Base-by-base conservation (phyloP, 2,888 invertebrate genomes). In the Pachydiplax longipennis region DNA sequence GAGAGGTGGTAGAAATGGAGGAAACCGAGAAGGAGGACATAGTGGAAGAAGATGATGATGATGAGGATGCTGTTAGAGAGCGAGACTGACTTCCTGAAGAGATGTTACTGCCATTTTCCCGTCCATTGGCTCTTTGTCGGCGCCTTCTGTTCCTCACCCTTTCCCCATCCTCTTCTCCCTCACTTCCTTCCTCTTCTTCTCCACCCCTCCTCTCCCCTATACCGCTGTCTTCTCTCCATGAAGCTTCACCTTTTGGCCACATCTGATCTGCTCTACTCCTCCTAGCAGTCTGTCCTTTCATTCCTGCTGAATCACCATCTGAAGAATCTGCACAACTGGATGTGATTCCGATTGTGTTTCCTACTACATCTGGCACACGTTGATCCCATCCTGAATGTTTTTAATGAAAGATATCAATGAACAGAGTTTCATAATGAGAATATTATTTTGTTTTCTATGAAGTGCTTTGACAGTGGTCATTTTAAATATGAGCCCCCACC, bases 21-120 rank as follows among this genome's bases (percentile, higher is more conserved):
- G 87, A 87, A 12, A 87, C 87, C 0, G 87, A 87, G 37, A 87
- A 87, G 58, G 87, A 87, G 2, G 87, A 87, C 87, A 87, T 87
- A 10, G 87, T 87, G 61, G 87, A 87, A 4, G 87, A 87, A 10
- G 87, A 87, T 0, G 87, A 87, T 12, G 87, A 87, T 35, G 87
- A 87, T 22, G 87, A 87, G 10, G 87, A 87, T 37, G 87, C 87
- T 3, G 87, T 87, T 22, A 87, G 87, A n/a, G 87, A 87, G 12
- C 87, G 61, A 8, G 87, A 87, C n/a, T 87, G 87, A 31, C 87
- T 65, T 61, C 87, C 87, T 10, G 87, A 22, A 13, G 61, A 87
- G n/a, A 48, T 31, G 8, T 22, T 61, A 0, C 37, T 35, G 5
- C 87, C 87, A 37, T 87, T 87, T n/a, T 87, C 87, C 37, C 87